Percentiles rank a stretch among this genome's conserved stretches.
Conservation (phyloP, 2,113 vertebrate species). For the Cephalophus harveyi region DNA sequence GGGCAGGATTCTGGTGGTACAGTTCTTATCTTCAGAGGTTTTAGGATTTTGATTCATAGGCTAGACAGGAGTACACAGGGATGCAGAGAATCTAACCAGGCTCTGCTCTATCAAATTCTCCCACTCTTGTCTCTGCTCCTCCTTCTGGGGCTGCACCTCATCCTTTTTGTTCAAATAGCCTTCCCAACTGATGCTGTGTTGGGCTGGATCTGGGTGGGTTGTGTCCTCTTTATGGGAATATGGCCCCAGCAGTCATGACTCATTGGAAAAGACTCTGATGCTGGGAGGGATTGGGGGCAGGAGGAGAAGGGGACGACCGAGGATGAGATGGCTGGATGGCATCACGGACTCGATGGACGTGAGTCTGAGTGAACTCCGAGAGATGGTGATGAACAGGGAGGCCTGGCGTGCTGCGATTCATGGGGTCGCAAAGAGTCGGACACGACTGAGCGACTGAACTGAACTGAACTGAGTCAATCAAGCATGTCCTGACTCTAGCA, state of each 20-base stretch:
- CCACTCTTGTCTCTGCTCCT: neutral
- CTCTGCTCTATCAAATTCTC: neutral
- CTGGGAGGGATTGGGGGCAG: too few species aligned
- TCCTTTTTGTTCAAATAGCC: neutral
- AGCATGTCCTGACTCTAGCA: neutral
- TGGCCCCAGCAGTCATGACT: neutral
- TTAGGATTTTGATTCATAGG: neutral
- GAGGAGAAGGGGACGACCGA: too few species aligned
- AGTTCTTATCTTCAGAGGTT: neutral
- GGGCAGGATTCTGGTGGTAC: neutral
- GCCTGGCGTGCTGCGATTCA: too few species aligned
- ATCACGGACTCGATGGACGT: too few species aligned
- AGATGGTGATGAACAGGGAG: too few species aligned
- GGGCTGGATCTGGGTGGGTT: fast-evolving
- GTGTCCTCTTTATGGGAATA: fast-evolving
- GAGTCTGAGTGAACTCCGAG: too few species aligned
- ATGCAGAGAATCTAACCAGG: neutral
- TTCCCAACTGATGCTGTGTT: too few species aligned
- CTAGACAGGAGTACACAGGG: fast-evolving
- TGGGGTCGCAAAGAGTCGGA: too few species aligned
- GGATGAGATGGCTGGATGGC: too few species aligned
- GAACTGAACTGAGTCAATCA: neutral
- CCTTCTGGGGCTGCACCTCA: neutral
- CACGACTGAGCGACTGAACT: too few species aligned
- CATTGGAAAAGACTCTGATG: too few species aligned